Evolutionary conservation across 2,797 vertebrate genomes (phyloP).

Genomic region (Hyperoplus immaculatus): DNA sequence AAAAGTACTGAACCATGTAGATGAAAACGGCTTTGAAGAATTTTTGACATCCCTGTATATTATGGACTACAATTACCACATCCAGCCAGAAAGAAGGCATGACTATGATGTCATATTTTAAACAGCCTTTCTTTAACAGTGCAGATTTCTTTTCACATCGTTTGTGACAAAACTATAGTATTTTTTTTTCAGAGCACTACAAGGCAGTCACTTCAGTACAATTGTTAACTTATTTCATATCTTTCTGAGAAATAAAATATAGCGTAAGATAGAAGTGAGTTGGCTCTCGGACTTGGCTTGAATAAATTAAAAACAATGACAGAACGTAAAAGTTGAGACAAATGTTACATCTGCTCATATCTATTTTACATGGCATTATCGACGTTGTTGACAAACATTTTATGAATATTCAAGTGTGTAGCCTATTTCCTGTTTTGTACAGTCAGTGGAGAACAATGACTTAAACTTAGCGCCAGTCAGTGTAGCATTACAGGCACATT

Average conservation of each 20-base stretch:
- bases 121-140: neutral
- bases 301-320: neutral
- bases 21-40: constrained; percentile 33
- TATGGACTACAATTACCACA: constrained; percentile 26
- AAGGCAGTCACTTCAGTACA: neutral
- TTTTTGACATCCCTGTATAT: constrained; percentile 34
- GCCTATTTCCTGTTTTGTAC: constrained; percentile 9
- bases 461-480: neutral
- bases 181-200: neutral
- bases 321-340: neutral
- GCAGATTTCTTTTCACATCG: neutral
- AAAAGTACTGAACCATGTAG: constrained; percentile 28
- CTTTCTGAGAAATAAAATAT: neutral
- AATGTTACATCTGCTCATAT: neutral
- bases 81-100: neutral
- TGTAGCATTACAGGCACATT: neutral
- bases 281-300: neutral
- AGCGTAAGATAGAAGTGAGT: neutral
- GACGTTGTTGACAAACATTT: neutral
- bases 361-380: neutral
- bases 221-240: neutral
- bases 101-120: constrained; percentile 15
- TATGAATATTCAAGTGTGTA: neutral
- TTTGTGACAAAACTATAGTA: neutral
- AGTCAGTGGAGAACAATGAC: neutral